These are phyloP conservation scores for Nysson spinosus DNA, from an alignment of 2,888 invertebrate species.

Conservation along the genomic window DNA sequence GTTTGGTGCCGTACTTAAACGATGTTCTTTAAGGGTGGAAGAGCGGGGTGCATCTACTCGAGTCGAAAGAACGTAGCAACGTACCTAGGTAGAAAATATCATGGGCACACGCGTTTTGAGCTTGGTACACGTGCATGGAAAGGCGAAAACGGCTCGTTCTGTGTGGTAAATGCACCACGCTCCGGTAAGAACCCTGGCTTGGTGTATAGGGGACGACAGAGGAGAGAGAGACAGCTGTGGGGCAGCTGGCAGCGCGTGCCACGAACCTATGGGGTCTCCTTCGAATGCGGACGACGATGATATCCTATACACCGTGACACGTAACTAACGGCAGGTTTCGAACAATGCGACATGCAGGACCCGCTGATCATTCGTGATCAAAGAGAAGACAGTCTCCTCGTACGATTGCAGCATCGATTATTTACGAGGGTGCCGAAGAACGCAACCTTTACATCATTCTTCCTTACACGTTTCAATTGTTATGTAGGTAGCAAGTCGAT, in stretches of 20 bases:
- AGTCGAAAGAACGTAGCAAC: constrained; percentile 29
- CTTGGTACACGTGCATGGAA: constrained; percentile 40
- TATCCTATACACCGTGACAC: constrained; percentile 66
- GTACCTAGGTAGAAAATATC: constrained; percentile 30
- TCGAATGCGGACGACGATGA: constrained; percentile 65
- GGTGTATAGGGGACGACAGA: constrained; percentile 54
- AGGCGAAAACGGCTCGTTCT: constrained; percentile 50
- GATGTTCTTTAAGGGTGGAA: constrained; percentile 27
- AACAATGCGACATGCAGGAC: constrained; percentile 40
- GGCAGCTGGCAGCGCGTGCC: constrained; percentile 78
- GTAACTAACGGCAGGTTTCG: constrained; percentile 58
- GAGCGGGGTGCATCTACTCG: constrained; percentile 37
- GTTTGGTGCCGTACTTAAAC: too few species aligned
- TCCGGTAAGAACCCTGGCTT: constrained; percentile 63
- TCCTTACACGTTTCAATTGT: too few species aligned
- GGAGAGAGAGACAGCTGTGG: constrained; percentile 76
- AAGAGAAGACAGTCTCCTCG: constrained; percentile 8
- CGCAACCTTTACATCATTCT: neutral
- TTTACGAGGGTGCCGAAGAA: neutral
- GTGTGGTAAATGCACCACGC: constrained; percentile 66
- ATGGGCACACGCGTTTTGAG: constrained; percentile 24
- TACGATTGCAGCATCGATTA: constrained; percentile 26
- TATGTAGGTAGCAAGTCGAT: too few species aligned
- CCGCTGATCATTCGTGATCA: constrained; percentile 29
- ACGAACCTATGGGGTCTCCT: constrained; percentile 76